Conservation (phyloP, 2,797 vertebrate genomes). For the Sarcophilus harrisii region DNA sequence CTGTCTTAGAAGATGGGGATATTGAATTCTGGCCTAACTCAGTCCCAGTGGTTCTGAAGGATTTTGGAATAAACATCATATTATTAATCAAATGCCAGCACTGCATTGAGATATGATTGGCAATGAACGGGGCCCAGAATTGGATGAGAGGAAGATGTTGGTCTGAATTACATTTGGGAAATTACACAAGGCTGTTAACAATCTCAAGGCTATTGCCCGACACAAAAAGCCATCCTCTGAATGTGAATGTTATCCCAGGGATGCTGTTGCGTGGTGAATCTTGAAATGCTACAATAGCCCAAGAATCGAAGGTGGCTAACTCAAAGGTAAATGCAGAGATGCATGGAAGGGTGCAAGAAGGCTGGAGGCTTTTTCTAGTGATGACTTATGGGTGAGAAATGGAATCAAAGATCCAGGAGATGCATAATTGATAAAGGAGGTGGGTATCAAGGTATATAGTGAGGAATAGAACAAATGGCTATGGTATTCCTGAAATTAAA, state of each 20-base stretch:
- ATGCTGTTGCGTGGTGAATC: background rate
- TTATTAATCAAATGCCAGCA: background rate
- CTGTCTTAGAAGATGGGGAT: background rate
- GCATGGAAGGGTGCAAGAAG: background rate
- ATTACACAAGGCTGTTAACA: background rate
- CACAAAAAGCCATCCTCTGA: background rate
- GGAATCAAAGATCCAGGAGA: background rate
- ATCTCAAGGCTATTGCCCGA: background rate
- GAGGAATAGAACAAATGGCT: background rate
- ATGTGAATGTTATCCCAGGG: background rate
- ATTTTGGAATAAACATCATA: background rate
- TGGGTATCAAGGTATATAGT: background rate
- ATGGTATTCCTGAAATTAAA: background rate
- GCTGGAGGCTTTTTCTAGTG: background rate
- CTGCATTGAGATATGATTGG: background rate
- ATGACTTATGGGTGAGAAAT: background rate
- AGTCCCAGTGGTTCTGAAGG: background rate
- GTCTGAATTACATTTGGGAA: constrained; percentile 6
- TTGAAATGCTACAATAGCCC: background rate
- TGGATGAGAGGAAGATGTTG: background rate
- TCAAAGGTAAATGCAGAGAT: background rate
- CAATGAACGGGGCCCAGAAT: background rate
- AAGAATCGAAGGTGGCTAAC: background rate
- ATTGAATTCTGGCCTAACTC: background rate
- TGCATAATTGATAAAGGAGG: background rate